A percentile compares a stretch with the other conserved stretches of the same genome.
phyloP scores from a whole-genome alignment of 2,797 vertebrate species.

The Cyprinodon diabolis region DNA sequence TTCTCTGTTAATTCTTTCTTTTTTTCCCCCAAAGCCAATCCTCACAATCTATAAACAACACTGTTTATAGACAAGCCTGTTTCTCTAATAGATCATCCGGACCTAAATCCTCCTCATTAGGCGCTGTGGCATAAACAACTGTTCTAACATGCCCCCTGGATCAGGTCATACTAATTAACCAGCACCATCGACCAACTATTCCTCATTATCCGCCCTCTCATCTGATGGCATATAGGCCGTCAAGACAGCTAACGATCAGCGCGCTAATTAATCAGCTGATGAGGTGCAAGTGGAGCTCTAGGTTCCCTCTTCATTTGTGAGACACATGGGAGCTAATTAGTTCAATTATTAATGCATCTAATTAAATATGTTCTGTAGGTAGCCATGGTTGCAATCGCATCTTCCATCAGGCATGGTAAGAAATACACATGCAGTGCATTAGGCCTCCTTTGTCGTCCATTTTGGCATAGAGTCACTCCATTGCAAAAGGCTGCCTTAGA shows the following conservation, averaged over 20 bases:
- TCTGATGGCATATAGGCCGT: conserved; percentile 92
- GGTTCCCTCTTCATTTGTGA: conserved; percentile 91
- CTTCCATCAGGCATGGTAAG: conserved; percentile 88
- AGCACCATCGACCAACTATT: conserved; percentile 96
- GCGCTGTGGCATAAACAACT: conserved; percentile 92
- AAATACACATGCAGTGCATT: conserved; percentile 78
- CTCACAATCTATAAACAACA: conserved; percentile 54
- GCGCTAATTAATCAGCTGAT: conserved; percentile 98
- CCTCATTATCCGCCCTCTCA: conserved; percentile 89
- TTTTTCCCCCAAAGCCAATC: conserved; percentile 31
- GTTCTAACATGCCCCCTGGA: conserved; percentile 94
- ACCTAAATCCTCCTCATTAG: conserved; percentile 95
- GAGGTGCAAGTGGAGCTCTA: conserved; percentile 87
- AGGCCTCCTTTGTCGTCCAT: conserved; percentile 57
- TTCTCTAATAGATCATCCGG: conserved; percentile 55
- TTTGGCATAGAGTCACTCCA: conserved; percentile 52
- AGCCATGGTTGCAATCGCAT: conserved; percentile 90
- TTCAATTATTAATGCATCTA: conserved; percentile 99
- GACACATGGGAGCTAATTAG: conserved; percentile 99
- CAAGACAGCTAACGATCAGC: conserved; percentile 98
- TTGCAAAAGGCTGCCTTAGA: conserved; percentile 23
- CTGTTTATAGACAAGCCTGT: conserved; percentile 38
- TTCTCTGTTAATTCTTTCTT: conserved; percentile 31
- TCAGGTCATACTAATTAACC: conserved; percentile 99
- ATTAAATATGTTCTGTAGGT: conserved; percentile 97